Evolutionary conservation across 2,797 vertebrate species (phyloP).

Genomic region (Gallinago nigripennis): DNA sequence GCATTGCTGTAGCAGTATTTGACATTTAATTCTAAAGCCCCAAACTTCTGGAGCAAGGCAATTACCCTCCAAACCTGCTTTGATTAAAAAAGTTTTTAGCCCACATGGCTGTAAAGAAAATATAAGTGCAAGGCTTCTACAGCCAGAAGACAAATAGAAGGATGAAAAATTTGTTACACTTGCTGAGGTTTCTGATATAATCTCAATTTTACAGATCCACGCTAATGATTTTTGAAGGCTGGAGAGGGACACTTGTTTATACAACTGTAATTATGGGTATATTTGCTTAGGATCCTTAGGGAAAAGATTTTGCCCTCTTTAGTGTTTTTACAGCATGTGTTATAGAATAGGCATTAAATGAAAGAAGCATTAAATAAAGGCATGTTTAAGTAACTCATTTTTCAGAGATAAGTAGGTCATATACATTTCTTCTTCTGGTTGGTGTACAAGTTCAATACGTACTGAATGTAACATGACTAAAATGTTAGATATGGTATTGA

Average conservation of each 20-base stretch:
- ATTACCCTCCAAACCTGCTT: constrained; percentile 12
- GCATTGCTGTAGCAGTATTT: not conserved
- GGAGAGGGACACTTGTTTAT: constrained; percentile 36
- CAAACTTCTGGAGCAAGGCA: not conserved
- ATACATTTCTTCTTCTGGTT: not conserved
- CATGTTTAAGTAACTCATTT: not conserved
- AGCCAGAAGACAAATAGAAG: constrained; percentile 20
- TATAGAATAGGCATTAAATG: constrained; percentile 7
- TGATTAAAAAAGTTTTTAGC: constrained; percentile 14
- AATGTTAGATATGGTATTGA: not conserved
- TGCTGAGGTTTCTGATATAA: not conserved
- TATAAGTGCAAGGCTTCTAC: not conserved
- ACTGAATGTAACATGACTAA: not conserved
- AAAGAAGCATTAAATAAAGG: not conserved
- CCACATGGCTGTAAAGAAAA: not conserved
- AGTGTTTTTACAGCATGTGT: not conserved
- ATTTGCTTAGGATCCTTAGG: constrained; percentile 4
- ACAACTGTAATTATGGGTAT: constrained; percentile 20
- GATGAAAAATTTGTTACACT: not conserved
- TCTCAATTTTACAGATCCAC: not conserved
- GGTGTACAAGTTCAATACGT: not conserved
- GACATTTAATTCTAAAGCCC: not conserved
- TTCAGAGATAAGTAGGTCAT: not conserved
- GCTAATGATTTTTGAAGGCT: constrained; percentile 46
- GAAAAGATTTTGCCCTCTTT: constrained; percentile 20